Evolutionary conservation across 2,113 vertebrate species (phyloP), one percentile per base, ranked within the genome.

Genomic region (Macroglossus sobrinus): DNA sequence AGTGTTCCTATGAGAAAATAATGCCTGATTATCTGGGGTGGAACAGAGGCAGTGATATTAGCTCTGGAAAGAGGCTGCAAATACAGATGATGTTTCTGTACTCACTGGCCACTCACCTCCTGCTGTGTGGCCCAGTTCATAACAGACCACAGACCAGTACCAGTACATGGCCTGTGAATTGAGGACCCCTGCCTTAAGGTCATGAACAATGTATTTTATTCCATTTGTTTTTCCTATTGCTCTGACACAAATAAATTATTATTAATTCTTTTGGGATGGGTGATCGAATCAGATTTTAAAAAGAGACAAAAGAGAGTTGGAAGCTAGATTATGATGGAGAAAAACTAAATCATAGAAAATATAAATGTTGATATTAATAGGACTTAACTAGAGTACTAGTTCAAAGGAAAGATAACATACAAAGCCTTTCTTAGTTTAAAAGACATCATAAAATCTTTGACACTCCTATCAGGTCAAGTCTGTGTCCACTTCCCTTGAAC

Each of bases 401-500:
- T 59, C 18, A 63, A 86, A 86, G 35, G 38, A 85, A 80, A n/a
- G 1, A 43, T 30, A 71, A 35, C 19, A 18, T 30, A 75, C 1
- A 81, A 38, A 43, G 7, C 5, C 12, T 10, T 33, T 1, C 5
- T 1, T 18, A 30, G 11, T 28, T 81, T 38, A 69, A 84, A 91
- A 50, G 18, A 30, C 33, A 35, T 61, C 47, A 35, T 24, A 30
- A 30, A 22, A 35, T 35, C 22, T 40, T 78, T 64, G 16, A 66
- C 24, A 72, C 0, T 43, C 22, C 26, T 33, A 21, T 53, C 0
- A 69, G 33, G 26, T 53, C n/a, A 61, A 24, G 19, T 45, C 2
- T 40, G 1, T 30, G 5, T 55, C 21, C 15, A 63, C 0, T 66
- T 0, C 10, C 3, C 9, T 75, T 71, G 19, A 11, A 21, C 4